phyloP scores from a whole-genome alignment of 1,140 invertebrate species.

The Forficula auricularia region DNA sequence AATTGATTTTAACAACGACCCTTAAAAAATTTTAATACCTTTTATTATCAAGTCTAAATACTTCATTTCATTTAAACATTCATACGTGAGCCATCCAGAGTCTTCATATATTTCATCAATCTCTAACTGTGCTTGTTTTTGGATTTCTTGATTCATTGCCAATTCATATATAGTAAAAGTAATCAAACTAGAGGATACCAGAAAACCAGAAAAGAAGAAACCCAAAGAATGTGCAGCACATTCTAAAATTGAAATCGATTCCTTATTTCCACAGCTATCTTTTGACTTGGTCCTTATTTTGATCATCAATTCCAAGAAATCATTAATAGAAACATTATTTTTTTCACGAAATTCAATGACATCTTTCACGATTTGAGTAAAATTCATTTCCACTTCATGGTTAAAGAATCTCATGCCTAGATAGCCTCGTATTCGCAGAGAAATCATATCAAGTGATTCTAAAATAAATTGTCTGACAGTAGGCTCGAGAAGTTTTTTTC shows the following conservation, averaged over 20 bases:
- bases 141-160: conserved; percentile 9
- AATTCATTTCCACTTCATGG: conserved; percentile 7
- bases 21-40: conserved; percentile 13
- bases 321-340: neutral
- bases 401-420: neutral
- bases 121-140: conserved; percentile 24
- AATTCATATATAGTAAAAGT: neutral
- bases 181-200: neutral
- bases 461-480: too few relatives aligned
- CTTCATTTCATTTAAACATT: conserved; percentile 18
- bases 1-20: too few relatives aligned
- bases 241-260: too few relatives aligned
- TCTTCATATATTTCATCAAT: conserved; percentile 17
- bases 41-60: conserved; percentile 22
- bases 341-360: conserved; percentile 1
- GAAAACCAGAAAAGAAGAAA: neutral
- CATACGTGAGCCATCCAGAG: conserved; percentile 17
- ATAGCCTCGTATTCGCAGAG: too few relatives aligned
- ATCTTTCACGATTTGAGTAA: neutral
- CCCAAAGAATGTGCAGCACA: too few relatives aligned
- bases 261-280: neutral
- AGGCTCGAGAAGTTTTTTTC: neutral
- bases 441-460: too few relatives aligned
- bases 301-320: conserved; percentile 2
- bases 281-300: neutral